These are phyloP conservation scores for Philaethria dido DNA, from an alignment of 2,888 invertebrate genomes.

Conservation along the genomic window DNA sequence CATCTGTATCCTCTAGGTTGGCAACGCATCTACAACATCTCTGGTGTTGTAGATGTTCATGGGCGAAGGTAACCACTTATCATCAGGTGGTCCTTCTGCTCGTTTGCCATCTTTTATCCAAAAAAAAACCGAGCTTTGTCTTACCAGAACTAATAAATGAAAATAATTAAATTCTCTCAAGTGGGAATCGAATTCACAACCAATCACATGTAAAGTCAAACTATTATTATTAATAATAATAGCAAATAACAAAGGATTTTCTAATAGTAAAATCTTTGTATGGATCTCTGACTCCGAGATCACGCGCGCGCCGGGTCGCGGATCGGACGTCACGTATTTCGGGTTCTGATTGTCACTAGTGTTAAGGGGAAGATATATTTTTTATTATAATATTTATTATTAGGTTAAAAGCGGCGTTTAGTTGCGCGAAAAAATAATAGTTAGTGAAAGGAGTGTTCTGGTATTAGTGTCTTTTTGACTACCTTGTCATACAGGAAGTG, in stretches of 20 bases:
- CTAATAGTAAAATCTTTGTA: slow-evolving; percentile 4
- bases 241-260: background rate
- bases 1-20: too few relatives aligned
- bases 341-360: slow-evolving; percentile 30
- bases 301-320: slow-evolving; percentile 26
- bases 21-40: too few relatives aligned
- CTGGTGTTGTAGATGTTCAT: too few relatives aligned
- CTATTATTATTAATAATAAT: background rate
- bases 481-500: too few relatives aligned
- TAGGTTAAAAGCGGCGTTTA: background rate
- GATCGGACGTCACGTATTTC: slow-evolving; percentile 29
- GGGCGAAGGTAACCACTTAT: too few relatives aligned
- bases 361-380: slow-evolving; percentile 17
- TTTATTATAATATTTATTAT: background rate
- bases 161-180: background rate
- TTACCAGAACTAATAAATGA: background rate
- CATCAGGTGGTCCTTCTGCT: too few relatives aligned
- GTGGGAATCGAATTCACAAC: background rate
- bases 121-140: background rate
- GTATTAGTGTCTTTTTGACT: too few relatives aligned
- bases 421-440: too few relatives aligned
- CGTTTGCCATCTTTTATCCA: too few relatives aligned
- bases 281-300: slow-evolving; percentile 23
- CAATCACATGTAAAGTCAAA: background rate
- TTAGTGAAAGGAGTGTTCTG: too few relatives aligned